These are phyloP conservation scores for Ceyx cyanopectus DNA, from an alignment of 2,113 vertebrate species.

Conservation along the genomic window DNA sequence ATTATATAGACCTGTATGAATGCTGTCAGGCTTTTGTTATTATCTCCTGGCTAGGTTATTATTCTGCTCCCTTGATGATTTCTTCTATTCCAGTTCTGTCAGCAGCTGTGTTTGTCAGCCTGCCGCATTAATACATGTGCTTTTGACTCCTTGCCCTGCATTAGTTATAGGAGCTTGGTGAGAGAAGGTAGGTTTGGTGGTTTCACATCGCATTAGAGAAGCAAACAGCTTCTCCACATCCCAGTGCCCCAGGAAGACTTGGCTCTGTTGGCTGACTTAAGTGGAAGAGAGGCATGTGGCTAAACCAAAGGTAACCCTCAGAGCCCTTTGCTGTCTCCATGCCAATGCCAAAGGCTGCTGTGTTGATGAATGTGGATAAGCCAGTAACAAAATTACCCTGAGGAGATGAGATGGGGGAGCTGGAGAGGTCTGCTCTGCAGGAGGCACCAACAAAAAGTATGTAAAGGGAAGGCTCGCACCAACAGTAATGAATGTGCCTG, in stretches of 20 bases:
- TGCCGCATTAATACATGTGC: neutral
- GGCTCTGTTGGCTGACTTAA: neutral
- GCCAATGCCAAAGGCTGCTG: neutral
- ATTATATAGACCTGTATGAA: neutral
- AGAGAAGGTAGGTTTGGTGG: neutral
- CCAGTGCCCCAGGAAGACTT: rapidly evolving
- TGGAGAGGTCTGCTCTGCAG: neutral
- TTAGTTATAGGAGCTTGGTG: neutral
- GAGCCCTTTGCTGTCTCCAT: neutral
- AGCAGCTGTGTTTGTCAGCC: slow-evolving; percentile 4
- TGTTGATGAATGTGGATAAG: neutral
- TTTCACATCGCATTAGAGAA: neutral
- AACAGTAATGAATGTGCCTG: neutral
- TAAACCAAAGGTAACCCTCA: neutral
- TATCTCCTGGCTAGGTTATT: neutral
- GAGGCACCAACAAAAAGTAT: neutral
- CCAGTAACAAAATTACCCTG: neutral
- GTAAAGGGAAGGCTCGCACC: neutral
- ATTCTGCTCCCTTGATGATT: neutral
- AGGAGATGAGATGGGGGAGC: neutral
- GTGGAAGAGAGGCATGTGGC: neutral
- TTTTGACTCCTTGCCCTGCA: neutral
- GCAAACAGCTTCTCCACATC: neutral
- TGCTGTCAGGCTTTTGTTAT: neutral
- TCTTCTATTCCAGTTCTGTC: neutral